Base-by-base conservation (phyloP, 2,797 vertebrate genomes). In the Mallotus villosus region DNA sequence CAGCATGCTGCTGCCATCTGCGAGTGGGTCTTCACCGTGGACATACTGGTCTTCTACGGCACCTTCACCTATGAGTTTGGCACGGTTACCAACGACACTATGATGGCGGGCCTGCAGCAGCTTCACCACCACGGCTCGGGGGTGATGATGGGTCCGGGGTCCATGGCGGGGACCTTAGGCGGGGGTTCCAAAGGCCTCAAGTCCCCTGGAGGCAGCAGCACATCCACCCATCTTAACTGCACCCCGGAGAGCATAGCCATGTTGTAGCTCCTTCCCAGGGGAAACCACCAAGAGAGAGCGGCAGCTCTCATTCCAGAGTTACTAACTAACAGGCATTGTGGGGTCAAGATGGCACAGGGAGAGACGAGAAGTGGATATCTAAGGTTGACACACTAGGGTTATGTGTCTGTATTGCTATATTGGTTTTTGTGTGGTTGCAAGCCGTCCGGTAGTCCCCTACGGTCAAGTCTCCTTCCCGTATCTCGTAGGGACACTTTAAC, bases 61-160 rank as follows among this genome's bases (percentile, higher is more conserved):
- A 99, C 97, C 41, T 99, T 99, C 92, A 96, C 96, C 78, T 97
- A 97, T 0, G 97, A 99, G 90, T 99, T 98, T 0, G 97, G 96
- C 82, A 94, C 96, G 0, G 93, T 99, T 86, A 98, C 96, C 87
- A 95, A 93, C 3, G 95, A 98, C 73, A 98, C 97, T 46, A 85
- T 99, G 84, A 92, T 98, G 91, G 94, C 94, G 0, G 94, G 94
- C 1, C 86, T 97, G 75, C 95, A 95, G 85, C 92, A 92, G 64
- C 83, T 89, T 66, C 81, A 79, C 74, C 81, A 74, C 71, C 90
- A 82, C 7, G 84, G 86, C 63, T 86, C 92, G 0, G 90, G 92
- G 29, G 87, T 92, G 4, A 89, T 93, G 71, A 79, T 93, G 71
- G 93, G 91, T 6, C 74, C 88, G 61, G 74, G 91, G 62, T 71